Percentiles rank a stretch among this genome's conserved stretches.
phyloP scores from a whole-genome alignment of 2,888 invertebrate genomes.

The Dioctria linearis region DNA sequence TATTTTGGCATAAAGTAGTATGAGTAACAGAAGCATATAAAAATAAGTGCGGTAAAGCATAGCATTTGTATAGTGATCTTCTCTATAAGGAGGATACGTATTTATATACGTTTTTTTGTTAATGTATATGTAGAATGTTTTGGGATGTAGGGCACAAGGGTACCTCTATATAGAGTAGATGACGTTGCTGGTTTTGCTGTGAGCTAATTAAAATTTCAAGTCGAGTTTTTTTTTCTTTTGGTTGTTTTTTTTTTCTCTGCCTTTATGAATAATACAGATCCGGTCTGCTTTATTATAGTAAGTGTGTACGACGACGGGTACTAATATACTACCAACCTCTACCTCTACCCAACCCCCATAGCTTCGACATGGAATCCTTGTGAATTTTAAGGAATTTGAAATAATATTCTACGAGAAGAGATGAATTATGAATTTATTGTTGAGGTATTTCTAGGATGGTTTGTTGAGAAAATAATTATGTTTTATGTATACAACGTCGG shows the following conservation, averaged over 20 bases:
- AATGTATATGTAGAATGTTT: no score
- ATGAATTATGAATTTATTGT: conserved; percentile 21
- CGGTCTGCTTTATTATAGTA: conserved; percentile 12
- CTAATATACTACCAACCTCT: no score
- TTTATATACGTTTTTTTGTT: no score
- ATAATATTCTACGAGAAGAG: conserved; percentile 19
- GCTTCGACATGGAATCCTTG: conserved; percentile 16
- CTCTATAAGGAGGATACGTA: no score
- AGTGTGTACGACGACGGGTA: background rate
- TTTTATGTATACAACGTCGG: background rate
- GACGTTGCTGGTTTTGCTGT: conserved; percentile 1
- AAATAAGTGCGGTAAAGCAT: background rate
- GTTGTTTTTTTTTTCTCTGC: no score
- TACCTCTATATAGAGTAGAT: background rate
- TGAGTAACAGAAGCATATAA: background rate
- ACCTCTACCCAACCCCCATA: no score
- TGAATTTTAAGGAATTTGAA: conserved; percentile 32
- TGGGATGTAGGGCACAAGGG: no score
- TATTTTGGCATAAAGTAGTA: background rate
- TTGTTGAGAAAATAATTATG: background rate
- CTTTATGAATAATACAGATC: conserved; percentile 35
- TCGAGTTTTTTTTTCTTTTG: conserved; percentile 13
- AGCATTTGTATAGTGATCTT: background rate
- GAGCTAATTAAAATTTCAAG: conserved; percentile 49
- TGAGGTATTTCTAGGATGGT: background rate